Evolutionary conservation across 2,888 invertebrate species (phyloP).

Genomic region (Perizoma affinitatum): DNA sequence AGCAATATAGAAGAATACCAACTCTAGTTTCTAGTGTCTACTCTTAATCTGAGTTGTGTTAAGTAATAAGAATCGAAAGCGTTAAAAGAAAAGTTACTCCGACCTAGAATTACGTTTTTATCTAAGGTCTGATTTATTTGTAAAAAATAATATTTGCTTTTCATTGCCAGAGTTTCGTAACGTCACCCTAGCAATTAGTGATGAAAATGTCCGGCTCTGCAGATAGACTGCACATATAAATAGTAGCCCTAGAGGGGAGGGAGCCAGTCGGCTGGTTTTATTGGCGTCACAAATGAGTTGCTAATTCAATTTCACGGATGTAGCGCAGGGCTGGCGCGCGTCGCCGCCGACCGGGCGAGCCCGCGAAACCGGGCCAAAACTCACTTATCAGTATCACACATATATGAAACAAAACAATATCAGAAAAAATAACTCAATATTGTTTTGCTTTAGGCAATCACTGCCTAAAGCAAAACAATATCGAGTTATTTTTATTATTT

Average conservation of each 20-base stretch:
- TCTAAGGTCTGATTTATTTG: no score
- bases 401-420: not conserved
- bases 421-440: no score
- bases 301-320: slow-evolving; percentile 83
- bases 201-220: slow-evolving; percentile 20
- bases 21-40: slow-evolving; percentile 5
- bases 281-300: slow-evolving; percentile 84
- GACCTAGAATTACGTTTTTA: no score
- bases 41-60: not conserved
- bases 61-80: slow-evolving; percentile 3
- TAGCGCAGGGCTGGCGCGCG: slow-evolving; percentile 56
- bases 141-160: not conserved
- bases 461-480: no score
- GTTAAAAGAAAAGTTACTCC: not conserved
- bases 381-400: not conserved
- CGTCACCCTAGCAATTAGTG: slow-evolving; percentile 29
- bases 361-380: not conserved
- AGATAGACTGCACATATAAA: slow-evolving; percentile 24
- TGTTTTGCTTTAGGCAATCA: no score
- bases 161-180: not conserved
- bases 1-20: slow-evolving; percentile 30
- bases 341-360: slow-evolving; percentile 33
- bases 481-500: no score
- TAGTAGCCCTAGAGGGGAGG: slow-evolving; percentile 44
- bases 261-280: slow-evolving; percentile 68